phyloP scores from a whole-genome alignment of 2,797 vertebrate genomes.

The Triplophysa yarkandensis region DNA sequence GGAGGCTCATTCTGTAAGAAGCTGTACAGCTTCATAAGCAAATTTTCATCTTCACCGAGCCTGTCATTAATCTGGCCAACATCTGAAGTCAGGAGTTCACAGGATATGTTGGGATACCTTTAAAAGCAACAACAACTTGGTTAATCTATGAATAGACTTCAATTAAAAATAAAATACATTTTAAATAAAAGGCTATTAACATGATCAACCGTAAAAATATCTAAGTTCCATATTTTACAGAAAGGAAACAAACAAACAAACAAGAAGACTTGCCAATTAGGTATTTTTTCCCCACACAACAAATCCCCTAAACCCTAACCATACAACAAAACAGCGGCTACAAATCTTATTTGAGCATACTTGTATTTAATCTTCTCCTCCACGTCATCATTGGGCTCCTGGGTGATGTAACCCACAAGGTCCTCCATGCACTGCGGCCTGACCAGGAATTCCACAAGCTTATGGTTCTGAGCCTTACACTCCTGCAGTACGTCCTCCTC shows the following conservation, averaged over 20 bases:
- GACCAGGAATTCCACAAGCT: slow-evolving; percentile 94
- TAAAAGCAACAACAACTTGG: neutral
- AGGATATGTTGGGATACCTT: slow-evolving; percentile 98
- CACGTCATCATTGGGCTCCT: slow-evolving; percentile 91
- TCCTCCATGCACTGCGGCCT: slow-evolving; percentile 96
- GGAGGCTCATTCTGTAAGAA: slow-evolving; percentile 93
- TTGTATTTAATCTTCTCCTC: slow-evolving; percentile 99
- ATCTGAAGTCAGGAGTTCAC: slow-evolving; percentile 96
- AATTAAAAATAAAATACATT: too few relatives aligned
- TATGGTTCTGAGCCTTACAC: slow-evolving; percentile 98
- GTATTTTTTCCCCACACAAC: too few relatives aligned
- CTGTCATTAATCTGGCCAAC: slow-evolving; percentile 95
- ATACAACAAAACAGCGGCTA: too few relatives aligned
- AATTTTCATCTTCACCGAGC: slow-evolving; percentile 92
- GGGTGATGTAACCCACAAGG: slow-evolving; percentile 93
- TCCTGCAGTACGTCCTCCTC: slow-evolving; percentile 98
- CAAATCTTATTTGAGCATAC: slow-evolving; percentile 72
- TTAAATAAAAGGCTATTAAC: neutral
- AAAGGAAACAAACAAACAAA: too few relatives aligned
- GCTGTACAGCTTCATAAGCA: slow-evolving; percentile 91
- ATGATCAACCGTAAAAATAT: too few relatives aligned
- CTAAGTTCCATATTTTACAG: too few relatives aligned
- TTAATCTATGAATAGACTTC: too few relatives aligned
- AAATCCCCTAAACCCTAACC: too few relatives aligned
- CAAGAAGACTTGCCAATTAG: too few relatives aligned